A percentile compares a stretch with the other conserved stretches of the same genome.
These are phyloP conservation scores for Caenorhabditis latens DNA, from an alignment of 1,140 invertebrate species.

Conservation along the genomic window DNA sequence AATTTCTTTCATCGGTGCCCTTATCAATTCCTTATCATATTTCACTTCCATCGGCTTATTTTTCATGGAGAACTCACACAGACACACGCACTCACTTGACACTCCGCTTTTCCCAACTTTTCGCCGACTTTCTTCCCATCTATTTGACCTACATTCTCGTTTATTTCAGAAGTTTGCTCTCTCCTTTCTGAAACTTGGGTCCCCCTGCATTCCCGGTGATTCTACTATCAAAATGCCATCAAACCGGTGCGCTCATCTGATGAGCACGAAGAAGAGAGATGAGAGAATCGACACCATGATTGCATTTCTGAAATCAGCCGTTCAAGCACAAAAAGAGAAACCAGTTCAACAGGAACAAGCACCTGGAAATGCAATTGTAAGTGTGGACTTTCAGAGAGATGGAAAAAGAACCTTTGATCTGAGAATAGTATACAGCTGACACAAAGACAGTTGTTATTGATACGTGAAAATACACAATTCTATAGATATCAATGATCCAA, in stretches of 20 bases:
- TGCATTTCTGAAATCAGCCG: conserved; percentile 70
- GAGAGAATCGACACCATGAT: conserved; percentile 70
- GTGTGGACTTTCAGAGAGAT: conserved; percentile 3
- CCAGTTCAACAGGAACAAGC: not conserved
- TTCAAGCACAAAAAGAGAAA: conserved; percentile 62
- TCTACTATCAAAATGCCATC: conserved; percentile 56
- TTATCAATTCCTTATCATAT: conserved; percentile 33
- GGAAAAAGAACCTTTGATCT: conserved; percentile 12
- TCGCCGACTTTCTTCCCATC: conserved; percentile 9
- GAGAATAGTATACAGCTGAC: conserved; percentile 7
- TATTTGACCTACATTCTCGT: not conserved
- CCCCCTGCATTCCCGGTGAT: not conserved
- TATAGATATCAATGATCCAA: conserved; percentile 36
- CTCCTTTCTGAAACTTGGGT: conserved; percentile 32
- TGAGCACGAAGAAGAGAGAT: conserved; percentile 69
- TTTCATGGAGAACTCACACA: conserved; percentile 17
- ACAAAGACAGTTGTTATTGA: not conserved
- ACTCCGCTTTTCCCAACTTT: not conserved
- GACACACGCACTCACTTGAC: not conserved
- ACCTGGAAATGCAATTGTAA: conserved; percentile 35
- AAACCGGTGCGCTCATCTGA: conserved; percentile 69
- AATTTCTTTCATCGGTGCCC: conserved; percentile 15
- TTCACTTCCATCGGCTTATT: conserved; percentile 48
- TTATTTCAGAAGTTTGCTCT: conserved; percentile 24
- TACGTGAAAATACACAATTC: not conserved